These are phyloP conservation scores for Platichthys flesus DNA, from an alignment of 2,113 vertebrate species.

Conservation along the genomic window DNA sequence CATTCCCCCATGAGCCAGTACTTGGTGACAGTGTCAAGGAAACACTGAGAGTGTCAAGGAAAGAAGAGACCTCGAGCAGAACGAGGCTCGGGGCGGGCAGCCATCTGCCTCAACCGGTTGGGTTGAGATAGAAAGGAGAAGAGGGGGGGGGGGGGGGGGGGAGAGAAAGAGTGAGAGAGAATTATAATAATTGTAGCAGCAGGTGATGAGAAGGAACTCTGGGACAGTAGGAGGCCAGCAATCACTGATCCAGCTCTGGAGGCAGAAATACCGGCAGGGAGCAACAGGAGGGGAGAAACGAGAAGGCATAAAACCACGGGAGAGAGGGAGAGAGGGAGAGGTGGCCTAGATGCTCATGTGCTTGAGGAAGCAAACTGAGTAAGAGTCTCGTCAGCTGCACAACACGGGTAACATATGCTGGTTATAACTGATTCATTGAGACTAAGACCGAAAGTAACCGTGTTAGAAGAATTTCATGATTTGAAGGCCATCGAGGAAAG, in stretches of 20 bases:
- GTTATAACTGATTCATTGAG: not conserved
- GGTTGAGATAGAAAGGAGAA: not conserved
- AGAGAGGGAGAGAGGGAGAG: not conserved
- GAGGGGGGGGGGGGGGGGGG: too few relatives aligned
- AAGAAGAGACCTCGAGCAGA: not conserved
- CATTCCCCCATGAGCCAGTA: not conserved
- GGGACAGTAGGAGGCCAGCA: not conserved
- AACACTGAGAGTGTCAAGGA: too few relatives aligned
- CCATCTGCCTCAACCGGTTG: not conserved
- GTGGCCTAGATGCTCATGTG: not conserved
- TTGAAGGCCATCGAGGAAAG: too few relatives aligned
- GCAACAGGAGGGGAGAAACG: not conserved
- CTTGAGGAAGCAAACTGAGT: not conserved
- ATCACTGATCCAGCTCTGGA: not conserved
- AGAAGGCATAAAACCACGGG: not conserved
- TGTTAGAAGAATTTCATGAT: too few relatives aligned
- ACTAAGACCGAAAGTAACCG: not conserved
- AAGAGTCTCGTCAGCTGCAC: not conserved
- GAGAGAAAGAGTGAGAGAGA: not conserved
- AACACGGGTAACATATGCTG: not conserved
- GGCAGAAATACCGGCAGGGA: constrained; percentile 1
- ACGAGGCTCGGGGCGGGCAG: not conserved
- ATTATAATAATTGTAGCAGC: constrained; percentile 1
- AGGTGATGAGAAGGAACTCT: not conserved
- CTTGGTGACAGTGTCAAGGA: not conserved